Percentiles rank a stretch among this genome's conserved stretches.
Evolutionary conservation across 2,113 vertebrate genomes (phyloP).

Genomic region (Gopherus evgoodei): DNA sequence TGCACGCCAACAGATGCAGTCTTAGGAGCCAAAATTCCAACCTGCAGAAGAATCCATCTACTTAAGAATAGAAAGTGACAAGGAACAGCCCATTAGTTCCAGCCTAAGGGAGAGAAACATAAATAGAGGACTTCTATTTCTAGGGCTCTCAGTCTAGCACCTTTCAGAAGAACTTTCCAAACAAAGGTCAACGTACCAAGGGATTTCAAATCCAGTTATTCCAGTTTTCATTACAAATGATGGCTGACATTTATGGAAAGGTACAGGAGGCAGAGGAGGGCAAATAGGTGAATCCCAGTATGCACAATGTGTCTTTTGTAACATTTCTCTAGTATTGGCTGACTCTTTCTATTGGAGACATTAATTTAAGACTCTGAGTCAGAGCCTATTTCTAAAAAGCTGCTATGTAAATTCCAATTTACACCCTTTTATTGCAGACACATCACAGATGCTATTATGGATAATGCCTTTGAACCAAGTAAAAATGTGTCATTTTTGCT

Average conservation of each 20-base stretch:
- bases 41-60: fast-evolving
- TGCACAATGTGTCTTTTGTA: neutral
- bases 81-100: neutral
- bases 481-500: slow-evolving; percentile 62
- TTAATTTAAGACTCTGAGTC: slow-evolving; percentile 15
- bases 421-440: slow-evolving; percentile 58
- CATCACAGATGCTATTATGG: slow-evolving; percentile 64
- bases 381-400: slow-evolving; percentile 30
- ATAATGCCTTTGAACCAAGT: slow-evolving; percentile 63
- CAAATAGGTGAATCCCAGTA: neutral
- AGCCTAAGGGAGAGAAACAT: neutral
- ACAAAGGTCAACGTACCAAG: neutral
- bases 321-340: neutral
- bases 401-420: slow-evolving; percentile 65
- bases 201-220: neutral
- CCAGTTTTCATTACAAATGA: neutral
- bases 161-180: neutral
- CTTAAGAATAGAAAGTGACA: neutral
- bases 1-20: neutral
- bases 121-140: neutral
- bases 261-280: neutral
- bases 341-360: neutral
- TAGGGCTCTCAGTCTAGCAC: neutral
- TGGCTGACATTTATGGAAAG: neutral
- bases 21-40: neutral